Evolutionary conservation across 2,113 vertebrate genomes (phyloP).

Genomic region (Rhodinocichla rosea): DNA sequence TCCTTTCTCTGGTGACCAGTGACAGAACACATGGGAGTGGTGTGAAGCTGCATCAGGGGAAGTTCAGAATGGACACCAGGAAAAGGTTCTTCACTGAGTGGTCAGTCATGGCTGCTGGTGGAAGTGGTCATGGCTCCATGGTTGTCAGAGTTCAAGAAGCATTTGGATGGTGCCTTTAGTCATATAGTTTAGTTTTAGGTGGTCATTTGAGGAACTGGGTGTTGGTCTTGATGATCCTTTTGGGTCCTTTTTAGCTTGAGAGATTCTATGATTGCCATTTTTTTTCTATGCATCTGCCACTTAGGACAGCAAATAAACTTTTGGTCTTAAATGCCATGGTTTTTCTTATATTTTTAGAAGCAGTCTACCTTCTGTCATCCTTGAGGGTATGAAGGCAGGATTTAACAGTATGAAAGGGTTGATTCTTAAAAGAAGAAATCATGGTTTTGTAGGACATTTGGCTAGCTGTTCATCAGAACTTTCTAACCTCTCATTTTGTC

Average conservation of each 20-base stretch:
- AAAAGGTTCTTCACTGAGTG: neutral
- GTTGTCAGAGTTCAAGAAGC: neutral
- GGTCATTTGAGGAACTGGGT: neutral
- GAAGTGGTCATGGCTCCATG: neutral
- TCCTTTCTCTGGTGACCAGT: neutral
- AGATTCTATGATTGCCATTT: neutral
- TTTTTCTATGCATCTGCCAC: neutral
- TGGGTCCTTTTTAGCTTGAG: neutral
- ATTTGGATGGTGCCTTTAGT: neutral
- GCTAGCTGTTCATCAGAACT: neutral
- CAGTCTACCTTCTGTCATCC: neutral
- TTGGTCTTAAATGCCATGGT: neutral
- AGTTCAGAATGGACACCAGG: neutral
- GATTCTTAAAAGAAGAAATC: neutral
- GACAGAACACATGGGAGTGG: neutral
- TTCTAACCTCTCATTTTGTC: neutral
- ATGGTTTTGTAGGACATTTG: neutral
- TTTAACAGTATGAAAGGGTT: neutral
- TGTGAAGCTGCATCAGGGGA: neutral
- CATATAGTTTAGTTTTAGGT: neutral
- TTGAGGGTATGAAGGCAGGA: neutral
- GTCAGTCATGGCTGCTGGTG: neutral
- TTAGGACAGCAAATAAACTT: neutral
- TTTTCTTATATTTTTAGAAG: neutral
- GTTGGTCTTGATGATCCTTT: neutral